Percentiles rank a stretch among this genome's conserved stretches.
These are phyloP conservation scores for Hypselothyrea guttata DNA, from an alignment of 2,888 invertebrate species.

Conservation along the genomic window DNA sequence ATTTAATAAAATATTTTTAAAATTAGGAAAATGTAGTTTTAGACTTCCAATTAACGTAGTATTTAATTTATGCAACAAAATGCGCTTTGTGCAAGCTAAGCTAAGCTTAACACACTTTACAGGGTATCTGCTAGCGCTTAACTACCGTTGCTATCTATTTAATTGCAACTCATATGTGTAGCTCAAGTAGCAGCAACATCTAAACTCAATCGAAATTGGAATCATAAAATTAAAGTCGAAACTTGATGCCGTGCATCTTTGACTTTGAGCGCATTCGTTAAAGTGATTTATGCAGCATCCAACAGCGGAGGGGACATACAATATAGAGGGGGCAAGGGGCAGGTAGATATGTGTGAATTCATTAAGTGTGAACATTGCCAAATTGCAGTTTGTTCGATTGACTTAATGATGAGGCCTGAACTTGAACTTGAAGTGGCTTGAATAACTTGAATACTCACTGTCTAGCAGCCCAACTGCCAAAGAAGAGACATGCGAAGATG, in stretches of 20 bases:
- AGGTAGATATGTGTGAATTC: conserved; percentile 46
- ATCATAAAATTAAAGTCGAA: conserved; percentile 12
- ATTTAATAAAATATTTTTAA: too few species aligned
- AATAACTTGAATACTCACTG: conserved; percentile 15
- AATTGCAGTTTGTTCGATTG: conserved; percentile 59
- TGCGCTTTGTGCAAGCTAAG: not conserved
- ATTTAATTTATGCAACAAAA: too few species aligned
- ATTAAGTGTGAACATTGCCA: conserved; percentile 70
- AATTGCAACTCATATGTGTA: conserved; percentile 39
- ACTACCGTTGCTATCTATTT: conserved; percentile 6
- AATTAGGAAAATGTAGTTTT: too few species aligned
- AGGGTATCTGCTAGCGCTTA: not conserved
- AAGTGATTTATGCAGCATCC: conserved; percentile 54
- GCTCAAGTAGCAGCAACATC: conserved; percentile 25
- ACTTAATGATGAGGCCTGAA: conserved; percentile 61
- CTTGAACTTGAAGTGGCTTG: conserved; percentile 68
- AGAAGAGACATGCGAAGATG: conserved; percentile 4
- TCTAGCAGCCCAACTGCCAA: conserved; percentile 25
- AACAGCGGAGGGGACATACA: not conserved
- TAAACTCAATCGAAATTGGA: conserved; percentile 38
- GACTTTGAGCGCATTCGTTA: conserved; percentile 66
- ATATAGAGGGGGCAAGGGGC: not conserved
- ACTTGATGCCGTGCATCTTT: conserved; percentile 35
- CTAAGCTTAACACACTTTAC: not conserved
- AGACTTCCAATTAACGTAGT: too few species aligned